Conservation (phyloP, 2,888 invertebrate species). For the Formica aserva region DNA sequence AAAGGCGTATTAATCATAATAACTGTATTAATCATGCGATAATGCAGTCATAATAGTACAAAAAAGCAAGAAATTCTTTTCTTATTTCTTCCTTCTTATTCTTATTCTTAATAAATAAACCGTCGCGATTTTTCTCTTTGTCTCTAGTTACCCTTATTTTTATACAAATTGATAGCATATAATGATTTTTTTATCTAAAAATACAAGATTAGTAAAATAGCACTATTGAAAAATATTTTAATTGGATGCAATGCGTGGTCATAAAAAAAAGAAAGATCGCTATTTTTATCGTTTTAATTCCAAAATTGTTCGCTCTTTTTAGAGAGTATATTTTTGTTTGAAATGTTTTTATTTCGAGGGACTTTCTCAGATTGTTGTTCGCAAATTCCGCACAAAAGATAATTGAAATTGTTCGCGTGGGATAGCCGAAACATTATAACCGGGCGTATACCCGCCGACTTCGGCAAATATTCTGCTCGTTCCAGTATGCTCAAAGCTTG, state of each 20-base stretch:
- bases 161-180: neutral
- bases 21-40: too few relatives aligned
- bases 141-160: neutral
- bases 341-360: conserved; percentile 3
- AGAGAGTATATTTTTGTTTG: neutral
- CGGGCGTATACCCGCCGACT: conserved; percentile 25
- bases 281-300: conserved; percentile 3
- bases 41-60: neutral
- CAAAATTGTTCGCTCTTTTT: conserved; percentile 26
- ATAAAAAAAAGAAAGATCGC: neutral
- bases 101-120: neutral
- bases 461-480: conserved; percentile 48
- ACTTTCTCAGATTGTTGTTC: conserved; percentile 32
- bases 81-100: neutral
- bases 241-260: neutral
- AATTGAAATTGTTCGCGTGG: conserved; percentile 53
- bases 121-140: neutral
- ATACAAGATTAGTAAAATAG: neutral
- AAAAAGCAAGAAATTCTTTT: too few relatives aligned
- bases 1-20: too few relatives aligned
- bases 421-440: conserved; percentile 34
- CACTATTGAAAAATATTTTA: conserved; percentile 4
- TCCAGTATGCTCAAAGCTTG: conserved; percentile 26
- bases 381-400: conserved; percentile 48
- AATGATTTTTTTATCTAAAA: neutral